phyloP scores from a whole-genome alignment of 2,888 invertebrate species.

The Laspeyria flexula region DNA sequence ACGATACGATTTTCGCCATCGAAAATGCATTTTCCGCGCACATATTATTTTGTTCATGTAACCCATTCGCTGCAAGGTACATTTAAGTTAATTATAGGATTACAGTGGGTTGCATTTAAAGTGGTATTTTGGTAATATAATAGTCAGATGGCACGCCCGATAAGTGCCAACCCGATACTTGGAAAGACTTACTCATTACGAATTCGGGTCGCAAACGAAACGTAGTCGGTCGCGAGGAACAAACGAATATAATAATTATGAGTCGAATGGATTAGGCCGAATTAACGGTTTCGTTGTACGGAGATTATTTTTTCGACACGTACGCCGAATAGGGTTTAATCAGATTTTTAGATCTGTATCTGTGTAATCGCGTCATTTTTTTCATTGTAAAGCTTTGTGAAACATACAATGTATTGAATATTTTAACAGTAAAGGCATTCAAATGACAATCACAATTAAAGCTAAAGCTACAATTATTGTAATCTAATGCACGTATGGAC shows the following conservation, averaged over 20 bases:
- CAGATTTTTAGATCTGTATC: conserved; percentile 46
- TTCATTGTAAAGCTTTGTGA: background rate
- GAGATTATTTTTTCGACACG: conserved; percentile 60
- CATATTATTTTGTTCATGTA: conserved; percentile 67
- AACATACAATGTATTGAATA: background rate
- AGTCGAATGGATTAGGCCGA: conserved; percentile 73
- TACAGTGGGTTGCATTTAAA: conserved; percentile 79
- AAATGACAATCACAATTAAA: background rate
- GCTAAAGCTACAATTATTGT: background rate
- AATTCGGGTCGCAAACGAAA: conserved; percentile 77
- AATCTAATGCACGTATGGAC: background rate
- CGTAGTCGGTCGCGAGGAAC: conserved; percentile 72
- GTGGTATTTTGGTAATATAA: conserved; percentile 85
- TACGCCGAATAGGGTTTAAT: conserved; percentile 42
- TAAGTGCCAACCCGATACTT: conserved; percentile 78
- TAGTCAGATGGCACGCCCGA: conserved; percentile 85
- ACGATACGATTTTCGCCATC: conserved; percentile 73
- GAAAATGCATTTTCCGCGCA: conserved; percentile 81
- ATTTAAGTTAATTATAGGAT: conserved; percentile 85
- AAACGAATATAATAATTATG: conserved; percentile 85
- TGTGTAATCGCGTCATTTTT: conserved; percentile 5
- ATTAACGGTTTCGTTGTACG: conserved; percentile 67
- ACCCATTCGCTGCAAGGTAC: conserved; percentile 62
- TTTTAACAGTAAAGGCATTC: background rate
- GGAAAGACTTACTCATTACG: conserved; percentile 80